phyloP scores from a whole-genome alignment of 1,140 invertebrate species.

The Drosophila melanica region DNA sequence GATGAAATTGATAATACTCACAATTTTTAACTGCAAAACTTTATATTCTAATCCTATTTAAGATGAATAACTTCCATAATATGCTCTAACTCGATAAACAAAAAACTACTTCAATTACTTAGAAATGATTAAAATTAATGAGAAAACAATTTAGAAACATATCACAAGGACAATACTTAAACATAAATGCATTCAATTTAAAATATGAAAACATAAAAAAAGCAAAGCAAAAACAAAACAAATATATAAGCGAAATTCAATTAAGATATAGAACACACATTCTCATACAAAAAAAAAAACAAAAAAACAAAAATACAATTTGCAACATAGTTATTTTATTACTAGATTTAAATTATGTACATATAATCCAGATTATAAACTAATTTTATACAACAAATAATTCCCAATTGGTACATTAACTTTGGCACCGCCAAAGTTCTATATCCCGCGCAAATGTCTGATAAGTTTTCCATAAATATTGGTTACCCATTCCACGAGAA shows the following conservation, averaged over 20 bases:
- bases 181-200: conserved; percentile 76
- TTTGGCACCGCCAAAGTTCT: conserved; percentile 64
- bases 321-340: conserved; percentile 80
- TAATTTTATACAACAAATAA: conserved; percentile 73
- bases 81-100: conserved; percentile 78
- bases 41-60: conserved; percentile 79
- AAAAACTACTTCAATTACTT: conserved; percentile 83
- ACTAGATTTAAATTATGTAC: conserved; percentile 68
- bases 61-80: conserved; percentile 80
- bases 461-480: neutral
- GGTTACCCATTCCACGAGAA: neutral
- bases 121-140: conserved; percentile 80
- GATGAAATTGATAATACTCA: conserved; percentile 48
- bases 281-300: conserved; percentile 62
- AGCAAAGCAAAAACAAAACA: conserved; percentile 26
- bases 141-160: conserved; percentile 84
- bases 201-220: conserved; percentile 42
- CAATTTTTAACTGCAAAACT: conserved; percentile 72
- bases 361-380: conserved; percentile 67
- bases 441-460: conserved; percentile 30
- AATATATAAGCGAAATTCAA: conserved; percentile 33
- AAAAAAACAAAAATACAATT: conserved; percentile 63
- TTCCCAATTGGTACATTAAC: conserved; percentile 26
- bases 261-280: conserved; percentile 52
- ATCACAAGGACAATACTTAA: conserved; percentile 84